Evolutionary conservation across 2,113 vertebrate genomes (phyloP), one percentile per base, ranked within the genome.

Genomic region (Phylloscopus whistleri): DNA sequence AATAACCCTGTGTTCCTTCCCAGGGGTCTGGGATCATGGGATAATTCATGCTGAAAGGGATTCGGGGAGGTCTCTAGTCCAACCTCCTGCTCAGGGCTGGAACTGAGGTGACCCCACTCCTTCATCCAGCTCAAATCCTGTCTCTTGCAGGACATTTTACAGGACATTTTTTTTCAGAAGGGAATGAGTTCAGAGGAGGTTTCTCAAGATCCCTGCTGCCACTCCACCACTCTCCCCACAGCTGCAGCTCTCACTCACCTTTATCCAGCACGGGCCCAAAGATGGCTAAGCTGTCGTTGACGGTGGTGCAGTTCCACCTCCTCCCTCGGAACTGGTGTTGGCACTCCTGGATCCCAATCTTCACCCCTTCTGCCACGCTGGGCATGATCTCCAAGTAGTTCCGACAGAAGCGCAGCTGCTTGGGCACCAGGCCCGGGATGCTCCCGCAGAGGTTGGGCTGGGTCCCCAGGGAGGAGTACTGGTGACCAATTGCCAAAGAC

Each of bases 371-470:
- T 0, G 99, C 99, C 87, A 99, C 99, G 0, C 99, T 99, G 95
- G 99, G 99, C 99, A 99, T 99, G 97, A 99, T 99, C 95, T 99
- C 99, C 97, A 99, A 98, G 18, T 99, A 99, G 98, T 99, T 99
- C 83, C 99, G 97, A 93, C 99, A 99, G 98, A 99, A 99, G 17
- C 99, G 98, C 76, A 99, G 98, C 97, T 99, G 99, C 96, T 99
- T 99, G 93, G 99, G 99, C 87, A 99, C 99, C 72, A 99, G 98
- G 43, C 99, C 99, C 0, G 99, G 99, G 94, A 99, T 99, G 92
- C 98, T 99, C 93, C 99, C 99, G 0, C 99, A 99, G 35, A 99
- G 98, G 87, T 99, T 99, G 63, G 99, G 99, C 93, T 99, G 99
- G 9, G 98, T 98, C 13, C 98, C 98, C 98, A 99, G 77, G 7